These are phyloP conservation scores for Calliphora vomitoria DNA, from an alignment of 2,888 invertebrate genomes.

Conservation along the genomic window DNA sequence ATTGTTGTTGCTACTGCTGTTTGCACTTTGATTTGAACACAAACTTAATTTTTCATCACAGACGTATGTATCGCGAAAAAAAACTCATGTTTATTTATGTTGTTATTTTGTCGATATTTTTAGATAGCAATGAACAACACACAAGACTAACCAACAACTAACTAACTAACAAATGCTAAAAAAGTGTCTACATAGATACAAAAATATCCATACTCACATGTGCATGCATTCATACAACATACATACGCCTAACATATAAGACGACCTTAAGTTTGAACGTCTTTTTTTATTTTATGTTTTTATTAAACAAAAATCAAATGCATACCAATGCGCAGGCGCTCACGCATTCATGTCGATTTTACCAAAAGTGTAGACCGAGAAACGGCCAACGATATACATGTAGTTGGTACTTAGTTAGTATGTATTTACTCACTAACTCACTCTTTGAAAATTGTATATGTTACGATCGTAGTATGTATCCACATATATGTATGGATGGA, in stretches of 20 bases:
- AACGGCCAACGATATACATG: neutral
- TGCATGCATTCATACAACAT: no score
- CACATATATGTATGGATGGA: neutral
- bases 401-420: no score
- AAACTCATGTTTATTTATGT: conserved; percentile 62
- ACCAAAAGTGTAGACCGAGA: neutral
- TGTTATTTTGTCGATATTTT: conserved; percentile 64
- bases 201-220: neutral
- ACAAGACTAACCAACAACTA: conserved; percentile 7
- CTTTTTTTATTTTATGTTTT: conserved; percentile 19
- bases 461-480: no score
- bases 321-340: conserved; percentile 58
- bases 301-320: conserved; percentile 67
- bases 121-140: conserved; percentile 55
- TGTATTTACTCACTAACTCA: neutral
- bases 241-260: conserved; percentile 22
- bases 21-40: conserved; percentile 42
- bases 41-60: conserved; percentile 39
- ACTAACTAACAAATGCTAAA: conserved; percentile 9
- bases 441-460: neutral
- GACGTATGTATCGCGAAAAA: neutral
- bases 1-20: conserved; percentile 15
- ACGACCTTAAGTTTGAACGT: conserved; percentile 67
- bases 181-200: conserved; percentile 6
- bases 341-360: conserved; percentile 25